Evolutionary conservation across 2,797 vertebrate species (phyloP), one percentile per base, ranked within the genome.

Genomic region (Liparis tanakae): DNA sequence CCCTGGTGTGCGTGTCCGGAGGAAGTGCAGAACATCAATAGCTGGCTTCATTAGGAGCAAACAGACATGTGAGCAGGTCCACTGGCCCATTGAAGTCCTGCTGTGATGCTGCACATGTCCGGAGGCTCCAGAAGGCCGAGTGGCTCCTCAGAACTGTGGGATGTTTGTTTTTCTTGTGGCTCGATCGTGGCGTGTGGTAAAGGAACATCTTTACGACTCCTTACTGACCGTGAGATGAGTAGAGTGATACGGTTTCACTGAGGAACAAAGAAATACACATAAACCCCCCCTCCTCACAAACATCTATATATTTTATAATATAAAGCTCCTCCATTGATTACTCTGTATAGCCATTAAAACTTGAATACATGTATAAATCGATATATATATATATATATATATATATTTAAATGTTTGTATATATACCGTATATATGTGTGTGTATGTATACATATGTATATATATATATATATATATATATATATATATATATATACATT

Each of bases 71-170:
- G 37, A 70, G 70, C 64, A 66, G 67, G 62, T 72, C 44, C 62
- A 54, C 51, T 15, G 30, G 67, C 44, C 59, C 64, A 70, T 70
- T 72, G 70, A 80, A 80, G 69, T 63, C 74, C 48, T 70, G 53
- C 65, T 80, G 68, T 57, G 80, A 72, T 80, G 25, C 41, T 70
- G 39, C 55, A 77, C 67, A 85, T 72, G 51, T 66, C 60, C 64
- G 22, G 22, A 7, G 61, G 48, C 56, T 58, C 33, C 58, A 43
- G 25, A 68, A 33, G 10, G 18, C 63, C 17, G 22, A 14, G 68
- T 14, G 7, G 39, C 34, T 65, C 10, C 34, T 61, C 3, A 54
- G 1, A 10, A 46, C 14, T 20, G 18, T 36, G 9, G 25, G 34
- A 75, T 51, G 46, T 55, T 70, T 50, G 54, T 33, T 57, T 67